Evolutionary conservation across 2,888 invertebrate species (phyloP).

Genomic region (Synanthedon myopaeformis): DNA sequence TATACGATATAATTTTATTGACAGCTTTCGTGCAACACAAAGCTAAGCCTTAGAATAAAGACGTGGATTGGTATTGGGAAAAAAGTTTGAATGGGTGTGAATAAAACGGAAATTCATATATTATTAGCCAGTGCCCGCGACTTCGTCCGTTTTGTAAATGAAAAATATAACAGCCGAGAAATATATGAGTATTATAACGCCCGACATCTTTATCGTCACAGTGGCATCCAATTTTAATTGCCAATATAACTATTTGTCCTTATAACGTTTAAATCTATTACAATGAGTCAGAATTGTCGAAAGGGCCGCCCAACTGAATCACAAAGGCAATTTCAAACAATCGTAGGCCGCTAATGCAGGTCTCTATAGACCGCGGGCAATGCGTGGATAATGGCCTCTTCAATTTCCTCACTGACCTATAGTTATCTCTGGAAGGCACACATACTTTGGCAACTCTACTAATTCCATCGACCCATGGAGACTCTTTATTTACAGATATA

Average conservation of each 20-base stretch:
- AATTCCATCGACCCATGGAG: conserved; percentile 16
- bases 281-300: conserved; percentile 21
- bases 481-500: conserved; percentile 3
- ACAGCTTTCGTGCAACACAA: background rate
- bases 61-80: no score
- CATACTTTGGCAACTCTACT: conserved; percentile 25
- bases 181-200: no score
- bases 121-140: no score
- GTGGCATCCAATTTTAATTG: no score
- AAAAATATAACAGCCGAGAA: no score
- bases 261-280: conserved; percentile 1
- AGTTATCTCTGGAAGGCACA: conserved; percentile 33
- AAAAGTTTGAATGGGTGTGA: no score
- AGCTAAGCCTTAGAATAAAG: background rate
- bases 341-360: background rate
- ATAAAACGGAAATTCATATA: no score
- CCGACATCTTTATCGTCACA: no score
- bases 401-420: conserved; percentile 15
- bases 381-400: conserved; percentile 4
- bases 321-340: conserved; percentile 12
- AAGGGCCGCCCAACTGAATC: conserved; percentile 22
- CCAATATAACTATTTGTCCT: no score
- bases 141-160: no score
- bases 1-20: background rate
- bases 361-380: conserved; percentile 4